Conservation (phyloP, 2,888 invertebrate species). For the Chromoteleia sp. region DNA sequence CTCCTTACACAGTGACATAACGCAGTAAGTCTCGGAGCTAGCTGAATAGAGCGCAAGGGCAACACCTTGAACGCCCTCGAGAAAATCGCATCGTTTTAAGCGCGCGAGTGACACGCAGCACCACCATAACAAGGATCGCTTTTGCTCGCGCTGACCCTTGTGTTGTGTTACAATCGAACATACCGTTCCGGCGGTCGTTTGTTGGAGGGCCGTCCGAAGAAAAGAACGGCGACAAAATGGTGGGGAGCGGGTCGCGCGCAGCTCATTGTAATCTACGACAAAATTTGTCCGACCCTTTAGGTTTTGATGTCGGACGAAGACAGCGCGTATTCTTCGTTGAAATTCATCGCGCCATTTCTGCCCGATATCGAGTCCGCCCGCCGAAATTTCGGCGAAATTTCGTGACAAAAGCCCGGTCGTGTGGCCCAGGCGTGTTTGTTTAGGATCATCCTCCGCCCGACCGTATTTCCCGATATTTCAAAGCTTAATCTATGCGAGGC, state of each 20-base stretch:
- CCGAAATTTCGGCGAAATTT: constrained; percentile 51
- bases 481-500: constrained; percentile 70
- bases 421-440: constrained; percentile 81
- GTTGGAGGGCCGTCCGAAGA: constrained; percentile 75
- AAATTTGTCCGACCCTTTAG: constrained; percentile 43
- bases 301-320: constrained; percentile 4
- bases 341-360: constrained; percentile 18
- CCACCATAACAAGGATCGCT: constrained; percentile 61
- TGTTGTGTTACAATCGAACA: constrained; percentile 74
- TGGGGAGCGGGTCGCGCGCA: constrained; percentile 81
- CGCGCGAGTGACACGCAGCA: constrained; percentile 59
- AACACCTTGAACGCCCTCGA: constrained; percentile 78
- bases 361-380: constrained; percentile 17
- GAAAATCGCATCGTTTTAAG: constrained; percentile 76
- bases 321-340: not conserved
- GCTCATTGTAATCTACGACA: constrained; percentile 15
- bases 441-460: constrained; percentile 80
- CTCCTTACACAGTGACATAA: constrained; percentile 76
- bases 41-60: constrained; percentile 66
- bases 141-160: constrained; percentile 58
- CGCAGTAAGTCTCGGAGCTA: constrained; percentile 70
- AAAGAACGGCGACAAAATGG: constrained; percentile 51
- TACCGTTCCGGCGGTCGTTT: constrained; percentile 79
- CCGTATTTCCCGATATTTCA: constrained; percentile 75
- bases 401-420: constrained; percentile 54